Base-by-base conservation (phyloP, 1,140 invertebrate genomes). In the Arion vulgaris region DNA sequence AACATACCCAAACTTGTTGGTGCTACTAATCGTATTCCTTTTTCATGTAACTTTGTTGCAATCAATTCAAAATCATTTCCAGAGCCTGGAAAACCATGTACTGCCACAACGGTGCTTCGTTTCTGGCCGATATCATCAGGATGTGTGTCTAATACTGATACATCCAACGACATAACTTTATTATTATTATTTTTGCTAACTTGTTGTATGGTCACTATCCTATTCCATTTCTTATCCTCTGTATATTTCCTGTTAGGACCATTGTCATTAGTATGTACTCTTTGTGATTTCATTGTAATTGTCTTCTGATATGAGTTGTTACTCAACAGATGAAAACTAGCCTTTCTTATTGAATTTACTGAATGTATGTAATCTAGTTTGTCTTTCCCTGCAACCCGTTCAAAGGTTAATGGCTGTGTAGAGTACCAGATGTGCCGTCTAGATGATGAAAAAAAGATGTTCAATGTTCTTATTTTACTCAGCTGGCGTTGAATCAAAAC, bases 1-100 rank as follows among this genome's bases (percentile, higher is more conserved):
- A 66, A 66, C 62, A 34, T 66, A 66, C 62, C 62, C 62, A 66
- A 32, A 34, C 62, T 34, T 66, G 62, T 66, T 66, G 62, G 62
- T 32, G 62, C 62, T 32, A 66, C n/a, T 5, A 66, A 28, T 15
- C 62, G 62, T 32, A 66, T 66, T 28, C 62, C 62, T 32, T 34
- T 66, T 66, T 66, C 62, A 66, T 7, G 28, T 66, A 66, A 66
- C 28, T 66, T 66, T 32, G 62, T 17, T 32, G 62, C 62, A 66
- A 66, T n/a, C 9, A 28, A 66, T 34, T 66, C 62, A 66, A 66
- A 66, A 28, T 66, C 62, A 66, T 66, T 13, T 7, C n/a, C n/a
- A 5, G 62, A 28, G 9, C 62, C 62, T 32, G 62, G 62, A 13
- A 66, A 32, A 66, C 62, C 62, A 66, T 66, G 62, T 15, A 66